Base-by-base conservation (phyloP, 2,113 vertebrate genomes). In the Romanogobio albipinnatus region DNA sequence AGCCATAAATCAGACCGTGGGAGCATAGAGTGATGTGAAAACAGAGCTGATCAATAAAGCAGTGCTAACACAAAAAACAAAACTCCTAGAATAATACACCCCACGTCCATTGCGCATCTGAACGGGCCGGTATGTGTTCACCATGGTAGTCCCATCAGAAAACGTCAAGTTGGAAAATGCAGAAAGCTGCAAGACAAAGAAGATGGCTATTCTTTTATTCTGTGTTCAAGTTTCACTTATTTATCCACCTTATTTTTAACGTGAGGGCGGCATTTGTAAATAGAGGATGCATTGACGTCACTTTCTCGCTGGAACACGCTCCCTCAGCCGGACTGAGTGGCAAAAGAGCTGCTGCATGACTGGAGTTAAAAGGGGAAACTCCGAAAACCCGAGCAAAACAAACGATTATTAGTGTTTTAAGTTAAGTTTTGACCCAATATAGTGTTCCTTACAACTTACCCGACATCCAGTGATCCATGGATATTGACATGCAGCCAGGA, bases 131-230 rank as follows among this genome's bases (percentile, higher is more conserved):
- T 85, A 92, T 9, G 84, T 93, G 3, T 82, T 86, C 0, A 86
- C 76, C 94, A 93, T 93, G 8, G 59, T 36, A 26, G 45, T 45
- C 5, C 88, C 89, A n/a, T 90, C 43, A 33, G 83, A 17, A 86
- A 92, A 94, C 84, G 0, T 26, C 9, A 94, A 88, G 53, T 83
- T n/a, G 13, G 79, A 90, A 83, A 94, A 94, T 14, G 81, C 82
- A 73, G 87, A 15, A 0, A 94, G 86, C 93, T 93, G 89, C 0
- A n/a, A 59, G 66, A 82, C n/a, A 71, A 78, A 86, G 75, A 51
- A 70, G 1, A 88, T 3, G 71, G 0, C 56, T 14, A 43, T 39
- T 36, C 13, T 43, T 7, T 56, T 0, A 33, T 24, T 9, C 22
- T 39, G 45, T 68, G 7, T 49, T 24, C 58, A 39, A 78, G 6